Base-by-base conservation (phyloP, 1,140 invertebrate species). In the Neodiprion virginianus region DNA sequence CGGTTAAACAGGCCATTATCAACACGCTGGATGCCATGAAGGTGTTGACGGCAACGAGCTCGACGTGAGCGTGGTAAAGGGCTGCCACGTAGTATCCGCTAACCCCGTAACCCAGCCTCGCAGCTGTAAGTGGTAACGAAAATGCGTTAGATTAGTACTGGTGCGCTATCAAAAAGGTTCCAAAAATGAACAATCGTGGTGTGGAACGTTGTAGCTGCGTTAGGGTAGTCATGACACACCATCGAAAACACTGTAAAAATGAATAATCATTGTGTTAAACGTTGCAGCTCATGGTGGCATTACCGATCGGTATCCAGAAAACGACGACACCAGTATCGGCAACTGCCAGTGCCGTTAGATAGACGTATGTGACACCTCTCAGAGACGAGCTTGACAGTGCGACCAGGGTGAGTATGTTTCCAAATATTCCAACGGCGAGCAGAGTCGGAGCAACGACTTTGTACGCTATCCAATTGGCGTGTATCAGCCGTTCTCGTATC, bases 21-120 rank as follows among this genome's bases (percentile, higher is more conserved):
- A 88, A 88, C 8, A 89, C 88, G 73, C 83, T 85, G 40, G 83
- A 82, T n/a, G 86, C 88, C 85, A 89, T 88, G 70, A 88, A 85
- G 0, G 84, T 83, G 76, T 89, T 89, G 11, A 86, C 82, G 10
- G 88, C 69, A 0, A 86, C 81, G 21, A 88, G 78, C 76, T 88
- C 85, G n/a, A 88, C 66, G 67, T 87, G 84, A 8, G 83, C 83
- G 72, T 85, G 82, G 73, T 84, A 88, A 68, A 83, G 28, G 68
- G 80, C 78, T 8, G 76, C 72, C n/a, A 72, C 48, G 72, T 84
- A 83, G 21, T 72, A 73, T 14, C 78, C 73, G 1, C 74, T 76
- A 10, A 68, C 28, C 67, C 67, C 67, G 28, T 68, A 68, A 9
- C 67, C 67, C 28, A 68, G 67, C 17, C 10, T 80, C 76, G 61